Conservation (phyloP, 2,888 invertebrate genomes). For the Mesoligia furuncula region DNA sequence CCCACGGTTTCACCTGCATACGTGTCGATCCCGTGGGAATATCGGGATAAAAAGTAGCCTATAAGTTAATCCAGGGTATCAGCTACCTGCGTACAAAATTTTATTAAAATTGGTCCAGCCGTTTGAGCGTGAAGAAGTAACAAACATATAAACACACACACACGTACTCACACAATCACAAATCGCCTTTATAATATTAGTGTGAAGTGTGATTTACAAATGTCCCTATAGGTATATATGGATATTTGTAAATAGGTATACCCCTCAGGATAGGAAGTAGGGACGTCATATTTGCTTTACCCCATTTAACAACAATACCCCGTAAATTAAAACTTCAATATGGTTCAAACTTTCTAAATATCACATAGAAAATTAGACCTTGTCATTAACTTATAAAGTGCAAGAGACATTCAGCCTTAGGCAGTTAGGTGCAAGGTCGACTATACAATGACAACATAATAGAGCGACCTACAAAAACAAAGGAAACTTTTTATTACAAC, state of each 20-base stretch:
- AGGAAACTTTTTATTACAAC: conserved; percentile 34
- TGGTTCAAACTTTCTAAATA: neutral
- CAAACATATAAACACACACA: no score
- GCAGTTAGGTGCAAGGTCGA: neutral
- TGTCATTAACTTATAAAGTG: neutral
- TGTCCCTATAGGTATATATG: no score
- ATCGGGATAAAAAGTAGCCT: no score
- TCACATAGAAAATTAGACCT: neutral
- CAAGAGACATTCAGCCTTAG: neutral
- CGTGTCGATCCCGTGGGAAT: no score
- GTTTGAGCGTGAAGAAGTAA: no score
- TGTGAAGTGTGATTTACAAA: no score
- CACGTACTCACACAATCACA: no score
- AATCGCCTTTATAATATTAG: no score
- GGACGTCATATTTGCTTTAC: neutral
- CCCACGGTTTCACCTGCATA: no score
- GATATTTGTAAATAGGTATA: neutral
- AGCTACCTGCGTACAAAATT: no score
- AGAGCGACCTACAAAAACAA: neutral
- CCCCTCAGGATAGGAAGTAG: neutral
- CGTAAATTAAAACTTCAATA: neutral
- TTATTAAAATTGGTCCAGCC: no score
- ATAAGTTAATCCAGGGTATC: no score
- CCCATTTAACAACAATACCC: neutral
- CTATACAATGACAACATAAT: neutral